Evolutionary conservation across 2,113 vertebrate species (phyloP).

Genomic region (Triplophysa dalaica): DNA sequence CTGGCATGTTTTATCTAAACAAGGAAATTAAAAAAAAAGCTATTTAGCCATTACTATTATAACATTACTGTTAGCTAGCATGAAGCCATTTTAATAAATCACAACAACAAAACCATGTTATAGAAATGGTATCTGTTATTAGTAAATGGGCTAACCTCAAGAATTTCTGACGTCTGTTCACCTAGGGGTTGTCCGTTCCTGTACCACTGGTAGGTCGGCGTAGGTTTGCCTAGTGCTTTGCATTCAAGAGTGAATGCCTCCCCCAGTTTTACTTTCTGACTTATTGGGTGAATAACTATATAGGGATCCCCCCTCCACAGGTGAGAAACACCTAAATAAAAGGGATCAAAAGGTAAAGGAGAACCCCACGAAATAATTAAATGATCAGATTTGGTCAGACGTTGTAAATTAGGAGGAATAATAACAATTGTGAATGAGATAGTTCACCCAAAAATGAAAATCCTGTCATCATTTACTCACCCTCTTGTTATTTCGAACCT

Average conservation of each 20-base stretch:
- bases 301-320: conserved; percentile 78
- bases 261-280: conserved; percentile 62
- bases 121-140: neutral
- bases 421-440: no score
- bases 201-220: conserved; percentile 84
- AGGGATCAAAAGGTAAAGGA: neutral
- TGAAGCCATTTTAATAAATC: neutral
- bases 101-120: neutral
- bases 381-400: neutral
- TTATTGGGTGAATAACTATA: conserved; percentile 69
- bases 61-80: no score
- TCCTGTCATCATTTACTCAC: no score
- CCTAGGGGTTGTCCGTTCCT: conserved; percentile 73
- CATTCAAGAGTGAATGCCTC: conserved; percentile 71
- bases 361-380: neutral
- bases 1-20: conserved; percentile 65
- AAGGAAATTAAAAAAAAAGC: neutral
- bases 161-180: conserved; percentile 65
- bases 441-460: no score
- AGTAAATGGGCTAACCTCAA: conserved; percentile 67
- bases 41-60: neutral
- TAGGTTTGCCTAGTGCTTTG: conserved; percentile 77
- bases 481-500: no score
- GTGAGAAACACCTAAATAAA: conserved; percentile 61
- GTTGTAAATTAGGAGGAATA: neutral